Evolutionary conservation across 2,113 vertebrate genomes (phyloP).

Genomic region (Jacana jacana): DNA sequence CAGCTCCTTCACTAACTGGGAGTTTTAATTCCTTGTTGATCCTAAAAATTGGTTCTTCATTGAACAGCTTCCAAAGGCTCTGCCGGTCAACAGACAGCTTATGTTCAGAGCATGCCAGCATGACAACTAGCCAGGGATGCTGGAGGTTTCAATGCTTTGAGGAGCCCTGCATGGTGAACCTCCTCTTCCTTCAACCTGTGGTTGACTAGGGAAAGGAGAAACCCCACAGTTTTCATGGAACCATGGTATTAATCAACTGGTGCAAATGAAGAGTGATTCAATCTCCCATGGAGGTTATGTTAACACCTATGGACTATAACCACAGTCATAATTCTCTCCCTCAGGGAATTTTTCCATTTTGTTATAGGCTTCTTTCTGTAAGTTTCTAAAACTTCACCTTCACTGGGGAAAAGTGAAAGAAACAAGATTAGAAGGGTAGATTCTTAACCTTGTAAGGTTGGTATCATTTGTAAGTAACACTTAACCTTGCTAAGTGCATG

Average conservation of each 20-base stretch:
- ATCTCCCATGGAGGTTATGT: neutral
- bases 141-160: neutral
- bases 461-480: neutral
- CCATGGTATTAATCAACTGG: neutral
- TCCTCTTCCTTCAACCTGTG: neutral
- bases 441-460: no score
- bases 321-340: neutral
- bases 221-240: neutral
- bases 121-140: neutral
- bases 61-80: neutral
- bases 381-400: neutral
- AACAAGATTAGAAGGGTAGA: neutral
- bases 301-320: neutral
- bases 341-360: neutral
- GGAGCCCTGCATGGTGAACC: neutral
- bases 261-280: neutral
- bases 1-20: neutral
- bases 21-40: neutral
- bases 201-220: neutral
- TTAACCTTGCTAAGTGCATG: neutral
- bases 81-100: neutral
- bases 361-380: neutral
- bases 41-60: neutral
- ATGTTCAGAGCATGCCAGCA: neutral
- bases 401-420: neutral